Conservation (phyloP, 2,888 invertebrate genomes). For the Philereme transversata region DNA sequence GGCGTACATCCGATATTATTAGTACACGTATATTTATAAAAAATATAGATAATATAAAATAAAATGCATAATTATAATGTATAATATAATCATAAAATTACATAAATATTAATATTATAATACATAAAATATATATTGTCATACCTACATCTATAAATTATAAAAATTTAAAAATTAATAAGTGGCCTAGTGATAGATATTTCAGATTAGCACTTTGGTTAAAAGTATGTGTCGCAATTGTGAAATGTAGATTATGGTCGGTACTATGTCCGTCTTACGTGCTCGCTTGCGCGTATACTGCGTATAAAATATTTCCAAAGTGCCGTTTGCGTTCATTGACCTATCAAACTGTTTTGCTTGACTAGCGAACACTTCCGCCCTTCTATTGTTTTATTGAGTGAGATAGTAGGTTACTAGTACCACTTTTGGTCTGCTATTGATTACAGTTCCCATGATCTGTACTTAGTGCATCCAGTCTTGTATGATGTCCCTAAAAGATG, state of each 20-base stretch:
- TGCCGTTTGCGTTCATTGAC: constrained; percentile 18
- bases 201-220: constrained; percentile 1
- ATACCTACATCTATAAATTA: too few species aligned
- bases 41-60: too few species aligned
- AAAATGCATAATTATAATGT: too few species aligned
- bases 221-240: constrained; percentile 26
- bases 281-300: constrained; percentile 30
- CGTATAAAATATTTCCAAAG: constrained; percentile 21
- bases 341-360: constrained; percentile 13
- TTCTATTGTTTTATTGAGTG: constrained; percentile 28
- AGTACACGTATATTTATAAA: too few species aligned
- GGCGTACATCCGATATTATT: too few species aligned
- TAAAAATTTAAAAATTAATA: too few species aligned
- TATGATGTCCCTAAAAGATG: too few species aligned
- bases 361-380: constrained; percentile 22
- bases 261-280: constrained; percentile 26
- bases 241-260: constrained; percentile 21
- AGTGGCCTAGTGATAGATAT: too few species aligned
- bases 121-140: too few species aligned
- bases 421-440: not conserved
- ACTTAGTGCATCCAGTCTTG: too few species aligned
- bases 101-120: too few species aligned
- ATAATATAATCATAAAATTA: too few species aligned
- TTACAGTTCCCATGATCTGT: not conserved
- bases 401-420: constrained; percentile 1